Base-by-base conservation (phyloP, 1,140 invertebrate genomes). In the Drosophila nannoptera region DNA sequence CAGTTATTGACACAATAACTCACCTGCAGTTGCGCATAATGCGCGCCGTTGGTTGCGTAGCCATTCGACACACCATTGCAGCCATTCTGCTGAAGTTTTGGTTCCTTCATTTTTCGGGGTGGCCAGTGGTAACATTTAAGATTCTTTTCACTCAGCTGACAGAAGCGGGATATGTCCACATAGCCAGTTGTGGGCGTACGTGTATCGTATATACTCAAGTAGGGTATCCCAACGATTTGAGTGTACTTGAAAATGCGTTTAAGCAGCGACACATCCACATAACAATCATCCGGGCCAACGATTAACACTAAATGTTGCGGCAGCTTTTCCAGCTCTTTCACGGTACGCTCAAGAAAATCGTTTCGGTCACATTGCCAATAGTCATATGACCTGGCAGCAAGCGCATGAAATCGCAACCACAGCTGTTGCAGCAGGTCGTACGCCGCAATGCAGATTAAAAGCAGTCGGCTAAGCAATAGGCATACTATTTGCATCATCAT, bases 341-440 rank as follows among this genome's bases (percentile, higher is more conserved):
- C 35, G 16, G 73, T 61, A 8, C 81, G 65, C 42, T 69, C 62
- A 33, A 68, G 54, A 16, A 70, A 40, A 43, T 81, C 78, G 31
- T 64, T 52, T 9, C 58, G 61, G 54, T 81, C 72, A 74, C 77
- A 72, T 69, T 76, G 70, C 66, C 70, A 78, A 31, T 66, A 73
- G 84, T 88, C 87, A 88, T 88, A 88, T 88, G 87, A 88, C 83
- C 73, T 62, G n/a, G 54, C 14, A 4, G 52, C 53, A 38, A 86
- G 45, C 42, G 87, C 77, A 69, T 87, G 68, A 8, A 88, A 45
- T 6, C 74, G 68, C 55, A 73, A 62, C 16, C 62, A 54, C 5
- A 87, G 22, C 12, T 16, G 76, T 43, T 64, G 56, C 22, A 83
- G 32, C 9, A 77, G 55, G 38, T 83, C 78, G 63, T 70, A 77